Conservation (phyloP, 2,113 vertebrate species). For the Pseudopipra pipra region DNA sequence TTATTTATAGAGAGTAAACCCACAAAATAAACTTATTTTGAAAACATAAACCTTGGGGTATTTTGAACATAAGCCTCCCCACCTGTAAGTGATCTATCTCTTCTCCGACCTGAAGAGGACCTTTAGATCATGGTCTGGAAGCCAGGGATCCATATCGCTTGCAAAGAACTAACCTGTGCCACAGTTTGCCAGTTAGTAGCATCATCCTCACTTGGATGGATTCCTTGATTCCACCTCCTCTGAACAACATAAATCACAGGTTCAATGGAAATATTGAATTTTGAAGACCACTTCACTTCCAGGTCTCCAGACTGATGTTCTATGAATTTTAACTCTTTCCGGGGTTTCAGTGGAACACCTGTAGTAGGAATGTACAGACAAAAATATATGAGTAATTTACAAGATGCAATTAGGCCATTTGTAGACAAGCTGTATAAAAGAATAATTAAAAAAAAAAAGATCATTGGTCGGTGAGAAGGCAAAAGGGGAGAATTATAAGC, state of each 20-base stretch:
- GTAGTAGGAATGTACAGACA: not conserved
- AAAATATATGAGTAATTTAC: not conserved
- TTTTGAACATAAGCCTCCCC: not conserved
- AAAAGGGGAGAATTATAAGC: not conserved
- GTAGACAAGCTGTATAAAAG: not conserved
- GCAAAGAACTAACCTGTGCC: conserved; percentile 81
- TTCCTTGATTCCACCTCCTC: conserved; percentile 92
- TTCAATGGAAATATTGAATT: conserved; percentile 94
- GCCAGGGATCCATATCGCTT: not conserved
- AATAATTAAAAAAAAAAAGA: not conserved
- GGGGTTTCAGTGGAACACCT: conserved; percentile 95
- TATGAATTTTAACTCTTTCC: conserved; percentile 88
- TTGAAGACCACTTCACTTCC: conserved; percentile 94
- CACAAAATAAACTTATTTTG: not conserved
- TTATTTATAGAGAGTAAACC: not conserved
- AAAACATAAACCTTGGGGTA: not conserved
- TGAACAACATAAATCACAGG: conserved; percentile 94
- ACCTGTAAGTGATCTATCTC: not conserved
- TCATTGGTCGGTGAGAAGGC: not conserved
- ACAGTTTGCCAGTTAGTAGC: conserved; percentile 89
- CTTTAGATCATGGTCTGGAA: not conserved
- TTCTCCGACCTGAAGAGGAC: not conserved
- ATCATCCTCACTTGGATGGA: conserved; percentile 93
- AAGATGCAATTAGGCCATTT: not conserved
- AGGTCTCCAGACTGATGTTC: conserved; percentile 85